Base-by-base conservation (phyloP, 1,140 invertebrate genomes). In the Aphis craccivora region DNA sequence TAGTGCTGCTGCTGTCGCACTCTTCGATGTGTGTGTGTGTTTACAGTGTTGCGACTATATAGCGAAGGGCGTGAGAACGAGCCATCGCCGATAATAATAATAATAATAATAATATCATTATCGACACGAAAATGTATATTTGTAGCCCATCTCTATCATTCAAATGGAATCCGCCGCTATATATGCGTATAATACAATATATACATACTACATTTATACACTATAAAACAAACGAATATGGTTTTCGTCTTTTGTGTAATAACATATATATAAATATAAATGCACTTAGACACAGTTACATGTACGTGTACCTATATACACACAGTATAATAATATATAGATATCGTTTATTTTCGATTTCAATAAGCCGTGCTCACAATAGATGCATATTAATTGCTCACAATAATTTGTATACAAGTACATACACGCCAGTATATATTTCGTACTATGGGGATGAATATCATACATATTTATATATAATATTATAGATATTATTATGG, bases 181-280 rank as follows among this genome's bases (percentile, higher is more conserved):
- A 6, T 35, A 76, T 76, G n/a, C 8, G 9, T 25, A 60, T 18
- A 7, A 1, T 14, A 86, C 25, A 86, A 25, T 45, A 86, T 11
- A 87, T n/a, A 25, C 18, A n/a, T 22, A 84, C 11, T 7, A 30
- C 22, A 45, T 25, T n/a, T n/a, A n/a, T 43, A 48, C 45, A 48
- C 20, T n/a, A 22, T 48, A 48, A 87, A 87, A 87, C 43, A 48
- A 87, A 51, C 86, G 30, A 51, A 87, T 84, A 84, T 84, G 83
- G 83, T 84, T 84, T 84, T 84, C 83, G 37, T 84, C 83, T 84
- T 84, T 84, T 83, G 81, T 83, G 23, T 83, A 23, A 23, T 83
- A 37, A 83, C 6, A 1, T 6, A 40, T 20, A 76, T 9, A 84
- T 84, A 84, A 25, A 84, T 67, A 67, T 76, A 40, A 84, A 43